These are phyloP conservation scores for Chondrosia reniformis DNA, from an alignment of 37 sponge, comb jelly and placozoan species.

Conservation along the genomic window DNA sequence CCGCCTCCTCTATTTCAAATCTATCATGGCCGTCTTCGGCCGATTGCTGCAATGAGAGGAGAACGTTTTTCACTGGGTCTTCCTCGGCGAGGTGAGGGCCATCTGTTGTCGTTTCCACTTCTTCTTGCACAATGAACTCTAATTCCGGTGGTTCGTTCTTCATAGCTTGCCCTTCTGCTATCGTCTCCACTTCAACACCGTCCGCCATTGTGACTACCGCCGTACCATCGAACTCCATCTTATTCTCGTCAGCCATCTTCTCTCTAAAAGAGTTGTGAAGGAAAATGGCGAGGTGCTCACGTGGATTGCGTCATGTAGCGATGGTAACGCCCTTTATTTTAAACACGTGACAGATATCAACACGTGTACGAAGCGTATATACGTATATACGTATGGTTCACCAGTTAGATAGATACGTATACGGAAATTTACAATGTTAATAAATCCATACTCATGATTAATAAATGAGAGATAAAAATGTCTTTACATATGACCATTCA, in stretches of 20 bases:
- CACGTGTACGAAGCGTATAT: not conserved
- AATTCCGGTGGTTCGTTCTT: conserved; percentile 49
- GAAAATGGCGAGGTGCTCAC: conserved; percentile 13
- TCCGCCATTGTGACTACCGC: conserved; percentile 33
- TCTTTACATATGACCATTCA: too few species aligned
- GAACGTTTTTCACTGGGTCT: conserved; percentile 80
- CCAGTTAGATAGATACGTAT: too few species aligned
- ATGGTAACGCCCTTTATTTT: too few species aligned
- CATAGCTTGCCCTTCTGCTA: conserved; percentile 60
- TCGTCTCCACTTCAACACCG: conserved; percentile 84
- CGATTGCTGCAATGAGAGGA: conserved; percentile 67
- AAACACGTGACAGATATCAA: not conserved
- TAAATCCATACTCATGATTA: too few species aligned
- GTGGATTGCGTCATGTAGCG: not conserved
- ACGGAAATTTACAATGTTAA: too few species aligned
- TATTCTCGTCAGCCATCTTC: conserved; percentile 24
- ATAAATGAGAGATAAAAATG: too few species aligned
- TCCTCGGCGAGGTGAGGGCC: conserved; percentile 55
- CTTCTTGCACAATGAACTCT: conserved; percentile 83
- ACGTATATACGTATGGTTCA: too few species aligned
- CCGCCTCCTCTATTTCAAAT: conserved; percentile 8
- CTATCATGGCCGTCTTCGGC: conserved; percentile 42
- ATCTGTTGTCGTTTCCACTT: conserved; percentile 84
- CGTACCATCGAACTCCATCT: conserved; percentile 15
- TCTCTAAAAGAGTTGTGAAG: not conserved